Base-by-base conservation (phyloP, 2,113 vertebrate genomes). In the Melanostigma gelatinosum region DNA sequence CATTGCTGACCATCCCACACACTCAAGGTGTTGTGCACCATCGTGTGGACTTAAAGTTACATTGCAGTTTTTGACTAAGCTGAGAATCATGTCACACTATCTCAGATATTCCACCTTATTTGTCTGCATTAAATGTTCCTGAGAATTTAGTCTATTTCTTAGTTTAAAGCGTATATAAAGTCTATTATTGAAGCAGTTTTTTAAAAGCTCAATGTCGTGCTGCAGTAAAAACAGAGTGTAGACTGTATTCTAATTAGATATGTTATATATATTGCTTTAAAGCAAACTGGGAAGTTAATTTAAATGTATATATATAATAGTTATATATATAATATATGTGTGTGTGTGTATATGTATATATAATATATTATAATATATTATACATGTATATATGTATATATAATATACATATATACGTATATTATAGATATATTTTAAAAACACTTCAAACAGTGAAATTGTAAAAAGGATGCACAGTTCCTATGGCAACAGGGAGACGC, bases 401-500 rank as follows among this genome's bases (percentile, higher is more conserved):
- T 34, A 34, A 34, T 34, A 34, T 34, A 34, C 6, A 34, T 34
- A 34, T 34, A 34, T 5, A 0, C 24, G 24, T 24, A 24, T 24
- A 24, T 24, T 24, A 24, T 24, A 42, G 10, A 36, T 11, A 38
- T 11, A 38, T 22, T 16, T 18, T 18, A 20, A 7, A 9, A 27
- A 18, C 15, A 29, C 11, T 12, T 32, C 15, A 67, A 34, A 68
- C 5, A 27, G 18, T 16, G 3, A 22, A 44, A 44, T 46, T 46
- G 44, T 46, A 46, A 52, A 20, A 62, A 20, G 0, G 0, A 5
- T 2, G 34, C 11, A 13, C 9, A 1, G 81, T 93, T 83, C 38
- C 93, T 18, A 88, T 90, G 82, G 75, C 83, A 89, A 90, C 85
- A 15, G 3, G 4, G 42, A 40, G 79, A 85, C 84, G 67, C 80